Conservation (phyloP, 1,140 invertebrate genomes). For the Halesus radiatus region DNA sequence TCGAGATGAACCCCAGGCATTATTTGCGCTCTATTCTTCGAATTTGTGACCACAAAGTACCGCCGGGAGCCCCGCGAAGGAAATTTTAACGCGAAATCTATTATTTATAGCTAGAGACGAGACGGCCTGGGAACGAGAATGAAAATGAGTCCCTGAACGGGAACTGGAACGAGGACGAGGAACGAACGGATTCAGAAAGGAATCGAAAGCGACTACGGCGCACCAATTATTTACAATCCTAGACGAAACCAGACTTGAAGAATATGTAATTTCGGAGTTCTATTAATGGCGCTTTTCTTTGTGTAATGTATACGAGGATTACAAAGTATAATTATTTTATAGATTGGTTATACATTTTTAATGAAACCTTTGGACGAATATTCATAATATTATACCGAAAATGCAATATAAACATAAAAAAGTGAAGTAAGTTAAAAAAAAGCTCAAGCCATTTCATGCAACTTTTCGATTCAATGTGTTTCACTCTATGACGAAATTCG, state of each 20-base stretch:
- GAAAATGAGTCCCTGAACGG: too few relatives aligned
- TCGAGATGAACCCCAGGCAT: constrained; percentile 8
- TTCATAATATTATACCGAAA: too few relatives aligned
- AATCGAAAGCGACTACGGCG: background rate
- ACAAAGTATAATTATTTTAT: too few relatives aligned
- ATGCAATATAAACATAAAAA: too few relatives aligned
- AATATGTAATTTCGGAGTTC: constrained; percentile 28
- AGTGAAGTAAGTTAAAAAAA: too few relatives aligned
- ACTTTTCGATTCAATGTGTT: too few relatives aligned
- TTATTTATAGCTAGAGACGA: constrained; percentile 48
- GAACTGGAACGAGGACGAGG: background rate
- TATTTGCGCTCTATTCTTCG: constrained; percentile 56
- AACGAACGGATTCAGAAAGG: background rate
- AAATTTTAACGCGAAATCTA: constrained; percentile 57
- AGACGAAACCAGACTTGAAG: constrained; percentile 14
- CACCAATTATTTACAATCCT: constrained; percentile 36
- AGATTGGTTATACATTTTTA: too few relatives aligned
- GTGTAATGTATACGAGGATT: background rate
- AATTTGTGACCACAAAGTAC: constrained; percentile 54
- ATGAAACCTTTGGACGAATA: too few relatives aligned
- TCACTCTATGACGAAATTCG: too few relatives aligned
- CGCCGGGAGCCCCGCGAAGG: constrained; percentile 46
- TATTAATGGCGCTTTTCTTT: constrained; percentile 25
- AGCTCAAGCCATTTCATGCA: too few relatives aligned
- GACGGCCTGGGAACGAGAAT: background rate